Evolutionary conservation across 2,797 vertebrate genomes (phyloP).

Genomic region (Diplodus puntazzo): DNA sequence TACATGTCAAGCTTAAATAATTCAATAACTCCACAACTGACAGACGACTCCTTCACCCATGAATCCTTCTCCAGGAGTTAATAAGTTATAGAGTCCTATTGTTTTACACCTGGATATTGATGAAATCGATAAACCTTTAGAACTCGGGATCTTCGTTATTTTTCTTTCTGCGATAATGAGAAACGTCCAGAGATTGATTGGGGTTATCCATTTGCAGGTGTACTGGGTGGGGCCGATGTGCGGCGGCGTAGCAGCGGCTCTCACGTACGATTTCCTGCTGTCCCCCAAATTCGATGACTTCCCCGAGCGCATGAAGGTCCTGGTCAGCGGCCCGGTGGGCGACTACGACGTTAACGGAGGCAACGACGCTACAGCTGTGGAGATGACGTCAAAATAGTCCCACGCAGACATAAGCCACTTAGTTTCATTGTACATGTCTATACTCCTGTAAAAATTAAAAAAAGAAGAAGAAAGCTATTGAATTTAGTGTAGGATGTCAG

Average conservation of each 20-base stretch:
- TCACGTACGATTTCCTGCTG: conserved; percentile 95
- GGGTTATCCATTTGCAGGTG: conserved; percentile 83
- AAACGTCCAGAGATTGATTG: conserved; percentile 23
- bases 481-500: conserved; percentile 56
- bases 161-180: conserved; percentile 17
- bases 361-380: conserved; percentile 88
- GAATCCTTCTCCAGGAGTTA: conserved; percentile 53
- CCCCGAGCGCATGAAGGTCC: conserved; percentile 92
- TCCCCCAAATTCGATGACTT: conserved; percentile 90
- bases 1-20: conserved; percentile 55
- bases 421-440: conserved; percentile 60
- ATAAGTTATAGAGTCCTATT: conserved; percentile 54
- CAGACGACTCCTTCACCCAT: conserved; percentile 13
- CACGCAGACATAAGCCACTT: neutral
- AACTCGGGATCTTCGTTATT: conserved; percentile 14
- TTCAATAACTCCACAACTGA: conserved; percentile 39
- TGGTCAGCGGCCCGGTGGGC: conserved; percentile 92
- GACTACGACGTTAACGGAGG: conserved; percentile 93
- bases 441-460: conserved; percentile 64
- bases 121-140: conserved; percentile 1
- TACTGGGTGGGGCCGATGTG: conserved; percentile 98
- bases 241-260: conserved; percentile 91
- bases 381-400: conserved; percentile 92
- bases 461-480: conserved; percentile 19
- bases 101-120: conserved; percentile 42